Conservation (phyloP, 2,888 invertebrate species). For the Rutpela maculata region DNA sequence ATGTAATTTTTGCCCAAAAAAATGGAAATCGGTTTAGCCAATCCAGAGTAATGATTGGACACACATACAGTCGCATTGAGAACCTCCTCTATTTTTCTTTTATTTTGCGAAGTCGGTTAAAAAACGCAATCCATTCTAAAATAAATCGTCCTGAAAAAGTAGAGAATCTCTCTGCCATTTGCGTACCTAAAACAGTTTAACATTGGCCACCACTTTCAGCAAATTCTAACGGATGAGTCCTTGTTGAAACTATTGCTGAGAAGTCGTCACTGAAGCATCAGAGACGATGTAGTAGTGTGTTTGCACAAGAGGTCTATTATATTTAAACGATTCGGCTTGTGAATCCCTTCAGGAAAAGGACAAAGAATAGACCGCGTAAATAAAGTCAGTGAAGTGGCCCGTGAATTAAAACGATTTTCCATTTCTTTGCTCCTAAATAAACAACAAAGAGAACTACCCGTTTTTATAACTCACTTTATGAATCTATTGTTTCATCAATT, state of each 20-base stretch:
- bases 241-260: background rate
- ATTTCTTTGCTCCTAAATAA: constrained; percentile 33
- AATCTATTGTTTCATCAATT: background rate
- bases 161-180: too few relatives aligned
- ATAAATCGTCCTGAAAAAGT: too few relatives aligned
- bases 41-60: too few relatives aligned
- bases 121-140: too few relatives aligned
- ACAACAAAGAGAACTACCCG: constrained; percentile 4
- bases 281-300: background rate
- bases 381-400: constrained; percentile 40
- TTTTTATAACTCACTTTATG: constrained; percentile 10
- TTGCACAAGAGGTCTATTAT: constrained; percentile 18
- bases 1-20: too few relatives aligned
- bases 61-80: too few relatives aligned
- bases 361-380: constrained; percentile 36
- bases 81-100: too few relatives aligned
- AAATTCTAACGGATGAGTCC: background rate
- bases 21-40: too few relatives aligned
- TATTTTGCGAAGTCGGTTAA: too few relatives aligned
- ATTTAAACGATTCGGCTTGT: constrained; percentile 32
- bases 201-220: too few relatives aligned
- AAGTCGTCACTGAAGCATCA: background rate
- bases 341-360: constrained; percentile 34
- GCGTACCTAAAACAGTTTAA: too few relatives aligned
- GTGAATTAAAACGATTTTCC: constrained; percentile 41